Evolutionary conservation across 2,113 vertebrate species (phyloP).

Genomic region (Rhinogobius similis): DNA sequence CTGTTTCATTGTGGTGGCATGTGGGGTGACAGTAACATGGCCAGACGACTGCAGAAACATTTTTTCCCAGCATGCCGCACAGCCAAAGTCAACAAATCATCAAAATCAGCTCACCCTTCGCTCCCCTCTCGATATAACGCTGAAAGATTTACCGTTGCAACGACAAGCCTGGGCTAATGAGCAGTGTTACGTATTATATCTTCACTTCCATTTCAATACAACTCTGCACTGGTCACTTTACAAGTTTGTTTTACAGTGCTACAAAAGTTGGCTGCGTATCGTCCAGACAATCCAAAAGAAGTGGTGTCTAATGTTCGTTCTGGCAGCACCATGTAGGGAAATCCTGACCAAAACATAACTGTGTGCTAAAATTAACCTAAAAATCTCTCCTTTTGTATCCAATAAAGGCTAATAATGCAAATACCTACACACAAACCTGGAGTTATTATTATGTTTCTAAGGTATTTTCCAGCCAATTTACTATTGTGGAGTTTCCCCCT

Average conservation of each 20-base stretch:
- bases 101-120: constrained; percentile 49
- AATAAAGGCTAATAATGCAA: constrained; percentile 30
- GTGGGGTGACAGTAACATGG: constrained; percentile 49
- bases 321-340: constrained; percentile 72
- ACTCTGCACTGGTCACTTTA: constrained; percentile 25
- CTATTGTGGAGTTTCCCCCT: constrained; percentile 26
- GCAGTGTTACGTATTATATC: constrained; percentile 33
- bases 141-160: constrained; percentile 52
- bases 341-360: constrained; percentile 69
- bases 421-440: constrained; percentile 30
- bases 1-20: constrained; percentile 59
- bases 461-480: constrained; percentile 57
- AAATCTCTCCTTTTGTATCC: constrained; percentile 40
- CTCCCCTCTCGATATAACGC: constrained; percentile 26
- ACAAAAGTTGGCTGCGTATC: constrained; percentile 29
- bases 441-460: constrained; percentile 21
- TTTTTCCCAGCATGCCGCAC: constrained; percentile 40
- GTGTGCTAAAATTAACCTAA: constrained; percentile 66
- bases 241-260: constrained; percentile 34
- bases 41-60: constrained; percentile 63
- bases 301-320: constrained; percentile 51
- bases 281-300: constrained; percentile 46
- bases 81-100: constrained; percentile 71
- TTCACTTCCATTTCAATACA: constrained; percentile 15
- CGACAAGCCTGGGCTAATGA: constrained; percentile 35